phyloP scores from a whole-genome alignment of 2,113 vertebrate genomes.

The Mungos mungo region DNA sequence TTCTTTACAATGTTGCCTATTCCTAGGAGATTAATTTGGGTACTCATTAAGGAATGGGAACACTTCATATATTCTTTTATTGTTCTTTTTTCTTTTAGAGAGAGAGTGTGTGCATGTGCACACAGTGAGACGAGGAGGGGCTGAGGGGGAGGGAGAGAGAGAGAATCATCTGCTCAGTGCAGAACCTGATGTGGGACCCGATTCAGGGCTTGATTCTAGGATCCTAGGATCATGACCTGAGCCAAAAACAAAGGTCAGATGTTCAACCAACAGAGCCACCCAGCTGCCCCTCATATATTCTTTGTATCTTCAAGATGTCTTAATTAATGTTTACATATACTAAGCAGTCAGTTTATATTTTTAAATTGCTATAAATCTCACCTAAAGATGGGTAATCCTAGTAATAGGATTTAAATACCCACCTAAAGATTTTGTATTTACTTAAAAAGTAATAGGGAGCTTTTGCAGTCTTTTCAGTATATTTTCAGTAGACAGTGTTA shows the following conservation, averaged over 20 bases:
- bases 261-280: too few species aligned
- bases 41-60: background rate
- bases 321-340: background rate
- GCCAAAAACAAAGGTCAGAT: too few species aligned
- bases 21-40: background rate
- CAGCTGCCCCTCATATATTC: background rate
- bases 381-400: background rate
- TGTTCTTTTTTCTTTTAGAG: too few species aligned
- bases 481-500: background rate
- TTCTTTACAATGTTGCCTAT: background rate
- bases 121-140: too few species aligned
- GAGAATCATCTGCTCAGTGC: too few species aligned
- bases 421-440: background rate
- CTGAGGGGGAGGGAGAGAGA: too few species aligned
- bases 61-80: background rate
- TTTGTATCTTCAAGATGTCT: background rate
- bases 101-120: too few species aligned
- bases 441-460: background rate
- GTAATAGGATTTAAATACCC: constrained; percentile 13
- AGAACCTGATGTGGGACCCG: too few species aligned
- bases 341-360: background rate
- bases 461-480: background rate
- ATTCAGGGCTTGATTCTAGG: too few species aligned
- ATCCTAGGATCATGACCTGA: too few species aligned
- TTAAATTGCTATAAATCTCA: background rate